These are phyloP conservation scores for Crocuta crocuta DNA, from an alignment of 2,113 vertebrate species.

Conservation along the genomic window DNA sequence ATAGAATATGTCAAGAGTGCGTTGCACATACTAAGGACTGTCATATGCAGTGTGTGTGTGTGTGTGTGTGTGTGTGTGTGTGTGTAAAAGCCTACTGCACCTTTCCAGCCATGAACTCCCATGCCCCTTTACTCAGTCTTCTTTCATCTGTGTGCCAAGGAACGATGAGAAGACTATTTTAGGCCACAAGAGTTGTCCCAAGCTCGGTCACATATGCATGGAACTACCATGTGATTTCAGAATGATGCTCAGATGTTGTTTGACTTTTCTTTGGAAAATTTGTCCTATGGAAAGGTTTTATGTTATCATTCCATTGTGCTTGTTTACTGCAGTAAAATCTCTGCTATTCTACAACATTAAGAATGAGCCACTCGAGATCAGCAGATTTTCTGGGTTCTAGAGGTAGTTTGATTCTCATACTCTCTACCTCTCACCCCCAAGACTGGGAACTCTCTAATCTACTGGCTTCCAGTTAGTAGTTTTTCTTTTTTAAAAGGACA, in stretches of 20 bases:
- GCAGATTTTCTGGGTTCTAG: background rate
- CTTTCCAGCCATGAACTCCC: background rate
- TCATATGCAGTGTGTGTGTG: background rate
- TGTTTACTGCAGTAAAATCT: background rate
- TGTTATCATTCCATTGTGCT: background rate
- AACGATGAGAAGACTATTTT: background rate
- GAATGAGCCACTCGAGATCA: slow-evolving; percentile 11
- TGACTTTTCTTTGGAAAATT: background rate
- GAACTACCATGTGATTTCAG: background rate
- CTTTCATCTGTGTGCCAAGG: background rate
- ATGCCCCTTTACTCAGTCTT: background rate
- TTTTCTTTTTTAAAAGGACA: background rate
- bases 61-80: background rate
- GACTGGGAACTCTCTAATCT: background rate
- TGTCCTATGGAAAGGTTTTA: background rate
- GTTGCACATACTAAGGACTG: background rate
- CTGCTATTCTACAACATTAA: background rate
- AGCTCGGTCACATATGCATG: background rate
- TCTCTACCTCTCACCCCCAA: background rate
- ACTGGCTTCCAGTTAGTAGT: background rate
- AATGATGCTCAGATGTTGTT: background rate
- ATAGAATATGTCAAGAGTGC: background rate
- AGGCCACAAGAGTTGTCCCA: background rate
- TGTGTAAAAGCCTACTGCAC: background rate
- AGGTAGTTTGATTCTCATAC: background rate